These are phyloP conservation scores for Cacatua alba DNA, from an alignment of 2,113 vertebrate species.

Conservation along the genomic window DNA sequence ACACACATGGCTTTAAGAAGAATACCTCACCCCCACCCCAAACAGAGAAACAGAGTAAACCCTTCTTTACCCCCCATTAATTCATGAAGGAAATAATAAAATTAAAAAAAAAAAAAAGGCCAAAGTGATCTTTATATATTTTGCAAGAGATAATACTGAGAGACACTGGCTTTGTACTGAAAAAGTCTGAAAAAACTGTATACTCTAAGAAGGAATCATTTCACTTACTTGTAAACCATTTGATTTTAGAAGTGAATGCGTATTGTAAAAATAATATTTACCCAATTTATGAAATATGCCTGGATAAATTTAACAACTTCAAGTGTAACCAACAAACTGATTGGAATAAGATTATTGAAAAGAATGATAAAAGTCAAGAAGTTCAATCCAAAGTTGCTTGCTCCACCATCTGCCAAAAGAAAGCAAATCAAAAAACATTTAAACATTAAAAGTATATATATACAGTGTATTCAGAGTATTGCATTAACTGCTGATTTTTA, in stretches of 20 bases:
- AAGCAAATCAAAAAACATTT: not conserved
- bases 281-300: constrained; percentile 99
- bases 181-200: not conserved
- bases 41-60: not conserved
- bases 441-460: not conserved
- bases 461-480: not conserved
- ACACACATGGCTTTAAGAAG: not conserved
- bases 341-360: constrained; percentile 99
- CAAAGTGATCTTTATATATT: not conserved
- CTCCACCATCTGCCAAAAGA: constrained; percentile 88
- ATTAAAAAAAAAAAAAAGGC: too few relatives aligned
- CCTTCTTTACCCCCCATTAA: not conserved
- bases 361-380: constrained; percentile 99
- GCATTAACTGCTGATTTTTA: not conserved
- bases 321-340: constrained; percentile 96
- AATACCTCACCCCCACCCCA: not conserved
- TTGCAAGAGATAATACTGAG: not conserved
- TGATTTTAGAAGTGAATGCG: not conserved
- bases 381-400: constrained; percentile 96
- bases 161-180: not conserved
- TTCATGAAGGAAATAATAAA: not conserved
- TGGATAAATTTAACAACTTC: constrained; percentile 99
- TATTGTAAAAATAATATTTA: constrained; percentile 73
- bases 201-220: not conserved
- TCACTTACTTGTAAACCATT: not conserved